These are phyloP conservation scores for Mesorhabditis belari DNA, from an alignment of 2,888 invertebrate species.

Conservation along the genomic window DNA sequence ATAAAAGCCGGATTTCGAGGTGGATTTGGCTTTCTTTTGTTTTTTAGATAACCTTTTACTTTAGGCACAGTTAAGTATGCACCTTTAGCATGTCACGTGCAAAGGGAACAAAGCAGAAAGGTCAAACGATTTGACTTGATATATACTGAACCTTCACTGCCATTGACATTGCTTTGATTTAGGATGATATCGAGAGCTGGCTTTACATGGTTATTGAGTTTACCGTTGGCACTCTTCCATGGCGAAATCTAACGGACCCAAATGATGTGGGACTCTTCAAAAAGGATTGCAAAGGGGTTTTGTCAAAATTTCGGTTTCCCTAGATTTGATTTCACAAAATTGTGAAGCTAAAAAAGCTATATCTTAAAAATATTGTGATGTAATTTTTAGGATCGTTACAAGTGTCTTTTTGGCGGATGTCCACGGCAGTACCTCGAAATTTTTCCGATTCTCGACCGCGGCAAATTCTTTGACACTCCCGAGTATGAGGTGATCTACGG, in stretches of 20 bases:
- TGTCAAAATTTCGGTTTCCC: too few relatives aligned
- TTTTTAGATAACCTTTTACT: neutral
- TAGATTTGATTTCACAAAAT: neutral
- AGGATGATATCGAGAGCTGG: constrained; percentile 45
- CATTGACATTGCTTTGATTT: constrained; percentile 5
- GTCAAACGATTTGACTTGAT: neutral
- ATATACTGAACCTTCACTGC: too few relatives aligned
- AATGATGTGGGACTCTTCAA: constrained; percentile 38
- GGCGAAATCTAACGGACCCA: constrained; percentile 30
- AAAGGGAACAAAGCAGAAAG: constrained; percentile 27
- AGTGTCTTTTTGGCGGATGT: constrained; percentile 37
- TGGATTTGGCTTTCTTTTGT: neutral
- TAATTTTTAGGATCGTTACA: constrained; percentile 16
- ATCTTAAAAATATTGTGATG: constrained; percentile 4
- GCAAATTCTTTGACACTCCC: constrained; percentile 41
- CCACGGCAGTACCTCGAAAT: constrained; percentile 34
- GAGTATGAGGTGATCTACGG: constrained; percentile 35
- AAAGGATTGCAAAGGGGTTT: constrained; percentile 14
- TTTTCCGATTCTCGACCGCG: constrained; percentile 26
- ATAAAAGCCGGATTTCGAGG: constrained; percentile 28
- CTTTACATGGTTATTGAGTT: constrained; percentile 39
- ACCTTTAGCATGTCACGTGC: constrained; percentile 31
- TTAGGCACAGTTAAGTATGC: constrained; percentile 31
- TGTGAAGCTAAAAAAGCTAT: neutral
- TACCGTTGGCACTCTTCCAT: constrained; percentile 29